Evolutionary conservation across 2,888 invertebrate genomes (phyloP), one percentile per base, ranked within the genome.

Genomic region (Andrena bucephala): DNA sequence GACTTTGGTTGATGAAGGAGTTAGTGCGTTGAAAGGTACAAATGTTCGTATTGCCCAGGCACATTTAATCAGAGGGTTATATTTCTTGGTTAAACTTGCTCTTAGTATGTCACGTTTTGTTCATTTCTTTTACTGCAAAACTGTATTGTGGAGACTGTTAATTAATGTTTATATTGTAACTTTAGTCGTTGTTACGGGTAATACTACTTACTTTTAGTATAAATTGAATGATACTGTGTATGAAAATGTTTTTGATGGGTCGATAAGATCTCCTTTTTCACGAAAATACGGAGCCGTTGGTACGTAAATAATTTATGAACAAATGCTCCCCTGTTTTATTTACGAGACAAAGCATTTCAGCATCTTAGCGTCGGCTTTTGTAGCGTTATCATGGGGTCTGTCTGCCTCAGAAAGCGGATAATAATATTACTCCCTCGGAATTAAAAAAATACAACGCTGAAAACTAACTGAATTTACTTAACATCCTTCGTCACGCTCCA

Each of bases 341-440:
- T 69, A 20, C 29, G 27, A 29, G 50, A 75, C 69, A 69, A 75
- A 42, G 52, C 20, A 62, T 42, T 42, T 42, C 60, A n/a, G 16
- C 6, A 54, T 62, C 50, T 59, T 62, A 75, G 62, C 62, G 36
- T 24, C 36, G 16, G 2, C 36, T 33, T 69, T 75, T 69, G 52
- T 36, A 24, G 24, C 24, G 33, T 33, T 50, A 20, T 60, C 52
- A 10, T 29, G 36, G 36, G 7, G 36, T 75, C 29, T 24, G 6
- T 13, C 7, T 42, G 31, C 16, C 2, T 2, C n/a, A 24, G 60
- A 52, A 52, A 16, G 8, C 16, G 27, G 36, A 20, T 69, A 62
- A 69, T 62, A 6, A 16, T 31, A 62, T 75, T 69, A 62, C 27
- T n/a, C 10, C 6, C 8, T 2, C 13, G 36, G 60, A 69, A 52